Percentiles rank a stretch among this genome's conserved stretches.
These are phyloP conservation scores for Lepidurus couesii DNA, from an alignment of 1,140 invertebrate genomes.

Conservation along the genomic window DNA sequence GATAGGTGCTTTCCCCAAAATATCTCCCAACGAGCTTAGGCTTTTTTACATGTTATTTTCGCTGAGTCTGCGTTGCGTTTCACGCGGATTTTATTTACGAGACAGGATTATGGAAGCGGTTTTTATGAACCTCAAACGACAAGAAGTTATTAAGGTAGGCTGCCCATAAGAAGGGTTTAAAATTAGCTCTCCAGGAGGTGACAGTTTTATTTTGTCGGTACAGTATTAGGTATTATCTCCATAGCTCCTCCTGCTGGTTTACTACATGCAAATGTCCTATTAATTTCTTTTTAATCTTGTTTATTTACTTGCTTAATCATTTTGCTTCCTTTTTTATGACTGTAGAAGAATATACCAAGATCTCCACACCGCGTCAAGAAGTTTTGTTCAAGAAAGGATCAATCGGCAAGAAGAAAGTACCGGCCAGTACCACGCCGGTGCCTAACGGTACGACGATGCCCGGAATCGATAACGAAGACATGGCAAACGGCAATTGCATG, in stretches of 20 bases:
- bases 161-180: background rate
- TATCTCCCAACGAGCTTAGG: background rate
- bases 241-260: too few relatives aligned
- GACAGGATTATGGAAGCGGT: background rate
- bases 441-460: conserved; percentile 22
- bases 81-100: background rate
- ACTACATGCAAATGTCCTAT: too few relatives aligned
- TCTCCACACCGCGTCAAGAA: conserved; percentile 63
- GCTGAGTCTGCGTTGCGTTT: background rate
- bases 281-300: background rate
- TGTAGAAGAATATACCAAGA: conserved; percentile 62
- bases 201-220: background rate
- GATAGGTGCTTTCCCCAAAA: background rate
- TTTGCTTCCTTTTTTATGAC: conserved; percentile 34
- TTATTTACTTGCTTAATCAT: background rate
- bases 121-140: conserved; percentile 16
- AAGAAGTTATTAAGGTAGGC: background rate
- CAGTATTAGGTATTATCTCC: too few relatives aligned
- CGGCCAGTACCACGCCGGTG: conserved; percentile 30
- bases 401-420: conserved; percentile 53
- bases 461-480: conserved; percentile 36
- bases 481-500: conserved; percentile 30
- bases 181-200: background rate
- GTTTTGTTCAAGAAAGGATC: conserved; percentile 68
- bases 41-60: background rate